Conservation (phyloP, 2,113 vertebrate genomes). For the Polypterus bichir region DNA sequence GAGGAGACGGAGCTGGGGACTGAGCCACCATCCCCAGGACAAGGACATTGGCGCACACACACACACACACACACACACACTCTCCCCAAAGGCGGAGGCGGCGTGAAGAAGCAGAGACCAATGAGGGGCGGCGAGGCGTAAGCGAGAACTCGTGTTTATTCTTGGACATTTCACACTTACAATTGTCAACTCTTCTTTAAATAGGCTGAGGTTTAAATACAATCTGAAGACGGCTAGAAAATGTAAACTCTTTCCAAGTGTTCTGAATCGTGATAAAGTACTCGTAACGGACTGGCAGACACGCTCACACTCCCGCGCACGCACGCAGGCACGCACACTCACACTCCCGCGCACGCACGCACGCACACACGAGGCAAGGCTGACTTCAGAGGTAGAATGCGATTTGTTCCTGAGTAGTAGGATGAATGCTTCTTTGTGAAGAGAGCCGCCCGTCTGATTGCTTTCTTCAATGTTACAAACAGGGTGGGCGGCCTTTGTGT, state of each 20-base stretch:
- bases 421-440: not conserved
- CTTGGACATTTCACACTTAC: not conserved
- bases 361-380: not conserved
- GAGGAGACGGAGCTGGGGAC: too few relatives aligned
- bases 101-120: too few relatives aligned
- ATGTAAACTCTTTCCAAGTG: not conserved
- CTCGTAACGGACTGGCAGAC: not conserved
- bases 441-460: too few relatives aligned
- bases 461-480: too few relatives aligned
- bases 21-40: too few relatives aligned
- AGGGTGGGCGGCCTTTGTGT: too few relatives aligned
- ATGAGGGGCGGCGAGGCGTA: too few relatives aligned
- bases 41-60: too few relatives aligned
- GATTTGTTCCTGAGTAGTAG: not conserved
- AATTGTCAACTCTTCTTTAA: not conserved
- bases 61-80: too few relatives aligned
- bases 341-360: not conserved
- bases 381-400: not conserved
- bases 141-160: too few relatives aligned
- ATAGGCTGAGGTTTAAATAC: not conserved
- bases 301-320: not conserved
- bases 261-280: not conserved
- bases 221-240: not conserved
- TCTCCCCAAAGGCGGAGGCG: too few relatives aligned
- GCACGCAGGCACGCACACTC: not conserved